Evolutionary conservation across 1,140 invertebrate species (phyloP).

Genomic region (Cataglyphis hispanica): DNA sequence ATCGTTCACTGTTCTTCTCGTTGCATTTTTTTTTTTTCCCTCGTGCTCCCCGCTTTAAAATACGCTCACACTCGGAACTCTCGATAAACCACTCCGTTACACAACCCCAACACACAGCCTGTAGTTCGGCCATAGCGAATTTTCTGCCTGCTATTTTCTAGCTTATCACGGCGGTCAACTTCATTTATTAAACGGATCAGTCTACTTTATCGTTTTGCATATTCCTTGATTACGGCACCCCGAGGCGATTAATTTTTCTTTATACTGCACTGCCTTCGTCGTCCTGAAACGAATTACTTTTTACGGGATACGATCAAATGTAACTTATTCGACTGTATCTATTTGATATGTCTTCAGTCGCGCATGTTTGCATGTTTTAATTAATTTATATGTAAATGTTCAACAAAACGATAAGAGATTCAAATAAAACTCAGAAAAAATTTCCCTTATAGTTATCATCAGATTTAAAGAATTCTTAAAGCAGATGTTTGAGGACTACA

Average conservation of each 20-base stretch:
- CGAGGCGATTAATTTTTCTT: slow-evolving; percentile 67
- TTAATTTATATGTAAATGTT: slow-evolving; percentile 10
- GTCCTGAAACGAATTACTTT: slow-evolving; percentile 3
- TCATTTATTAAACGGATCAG: slow-evolving; percentile 70
- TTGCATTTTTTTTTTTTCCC: slow-evolving; percentile 24
- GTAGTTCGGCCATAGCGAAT: slow-evolving; percentile 37
- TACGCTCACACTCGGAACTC: slow-evolving; percentile 46
- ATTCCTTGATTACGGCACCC: slow-evolving; percentile 38
- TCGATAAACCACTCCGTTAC: slow-evolving; percentile 51
- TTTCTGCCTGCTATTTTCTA: slow-evolving; percentile 61
- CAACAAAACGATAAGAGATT: background rate
- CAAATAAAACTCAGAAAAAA: background rate
- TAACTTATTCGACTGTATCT: slow-evolving; percentile 10
- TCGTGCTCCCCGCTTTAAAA: slow-evolving; percentile 25
- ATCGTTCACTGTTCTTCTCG: slow-evolving; percentile 59
- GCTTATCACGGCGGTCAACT: slow-evolving; percentile 59
- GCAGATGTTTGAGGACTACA: background rate
- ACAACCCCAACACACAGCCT: background rate
- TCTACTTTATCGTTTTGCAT: slow-evolving; percentile 55
- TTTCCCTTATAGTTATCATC: background rate
- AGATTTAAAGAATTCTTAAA: background rate
- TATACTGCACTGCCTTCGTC: slow-evolving; percentile 12
- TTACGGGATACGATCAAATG: background rate
- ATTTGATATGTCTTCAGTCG: background rate
- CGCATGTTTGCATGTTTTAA: slow-evolving; percentile 3